phyloP scores from a whole-genome alignment of 2,888 invertebrate species.

The Embidobia sp. region DNA sequence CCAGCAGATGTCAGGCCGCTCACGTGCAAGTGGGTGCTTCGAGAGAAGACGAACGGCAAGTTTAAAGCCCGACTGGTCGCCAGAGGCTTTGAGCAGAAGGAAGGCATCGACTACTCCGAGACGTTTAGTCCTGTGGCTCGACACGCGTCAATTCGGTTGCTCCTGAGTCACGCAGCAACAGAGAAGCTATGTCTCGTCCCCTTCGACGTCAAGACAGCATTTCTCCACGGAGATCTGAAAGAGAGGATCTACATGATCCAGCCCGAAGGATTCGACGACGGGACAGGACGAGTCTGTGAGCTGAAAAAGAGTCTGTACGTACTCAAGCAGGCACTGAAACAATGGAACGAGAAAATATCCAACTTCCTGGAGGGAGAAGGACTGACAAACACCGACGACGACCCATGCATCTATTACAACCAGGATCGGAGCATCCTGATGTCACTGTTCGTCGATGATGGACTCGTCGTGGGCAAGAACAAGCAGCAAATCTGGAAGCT shows the following conservation, averaged over 20 bases:
- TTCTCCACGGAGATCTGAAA: constrained; percentile 24
- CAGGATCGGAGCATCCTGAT: constrained; percentile 53
- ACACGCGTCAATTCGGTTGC: constrained; percentile 63
- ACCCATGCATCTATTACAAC: constrained; percentile 68
- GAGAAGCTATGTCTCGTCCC: constrained; percentile 54
- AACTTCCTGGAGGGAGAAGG: constrained; percentile 60
- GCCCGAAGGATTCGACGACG: constrained; percentile 63
- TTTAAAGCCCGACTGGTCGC: no score
- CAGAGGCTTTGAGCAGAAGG: constrained; percentile 31
- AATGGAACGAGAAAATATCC: constrained; percentile 67
- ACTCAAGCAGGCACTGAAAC: constrained; percentile 69
- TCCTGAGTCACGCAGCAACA: constrained; percentile 64
- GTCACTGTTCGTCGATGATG: constrained; percentile 66
- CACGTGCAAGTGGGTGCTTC: no score
- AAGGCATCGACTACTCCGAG: constrained; percentile 65
- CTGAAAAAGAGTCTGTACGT: constrained; percentile 21
- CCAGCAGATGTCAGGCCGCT: no score
- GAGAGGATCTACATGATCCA: constrained; percentile 66
- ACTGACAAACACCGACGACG: constrained; percentile 66
- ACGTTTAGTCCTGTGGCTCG: constrained; percentile 69
- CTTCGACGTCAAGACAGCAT: constrained; percentile 67
- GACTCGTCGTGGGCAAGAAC: constrained; percentile 56
- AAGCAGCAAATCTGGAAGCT: not conserved
- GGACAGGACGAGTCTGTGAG: not conserved
- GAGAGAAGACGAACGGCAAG: no score